Percentiles rank a stretch among this genome's conserved stretches.
These are phyloP conservation scores for Branchinecta lynchi DNA, from an alignment of 1,140 invertebrate genomes.

Conservation along the genomic window DNA sequence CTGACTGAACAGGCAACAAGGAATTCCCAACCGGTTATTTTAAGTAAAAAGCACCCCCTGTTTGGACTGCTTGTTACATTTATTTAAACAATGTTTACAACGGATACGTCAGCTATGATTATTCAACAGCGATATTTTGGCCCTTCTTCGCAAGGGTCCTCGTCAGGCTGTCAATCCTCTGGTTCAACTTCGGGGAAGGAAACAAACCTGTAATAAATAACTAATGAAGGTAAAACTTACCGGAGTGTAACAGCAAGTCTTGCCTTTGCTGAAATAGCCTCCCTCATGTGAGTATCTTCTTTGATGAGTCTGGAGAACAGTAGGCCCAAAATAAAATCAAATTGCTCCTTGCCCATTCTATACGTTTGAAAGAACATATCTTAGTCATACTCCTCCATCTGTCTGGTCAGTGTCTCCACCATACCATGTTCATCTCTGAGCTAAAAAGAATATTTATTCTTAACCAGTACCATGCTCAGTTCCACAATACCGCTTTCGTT, in stretches of 20 bases:
- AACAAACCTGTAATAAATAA: too few species aligned
- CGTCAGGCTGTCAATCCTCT: too few species aligned
- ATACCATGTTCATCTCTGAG: not conserved
- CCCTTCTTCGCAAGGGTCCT: too few species aligned
- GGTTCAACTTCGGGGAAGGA: too few species aligned
- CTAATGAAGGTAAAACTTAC: not conserved
- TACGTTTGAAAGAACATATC: not conserved
- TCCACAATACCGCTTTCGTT: too few species aligned
- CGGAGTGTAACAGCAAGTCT: not conserved
- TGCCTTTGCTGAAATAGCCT: not conserved
- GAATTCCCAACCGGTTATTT: too few species aligned
- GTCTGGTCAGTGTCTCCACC: not conserved
- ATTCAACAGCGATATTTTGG: too few species aligned
- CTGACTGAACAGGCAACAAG: too few species aligned
- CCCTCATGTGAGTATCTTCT: not conserved
- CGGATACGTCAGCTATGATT: too few species aligned
- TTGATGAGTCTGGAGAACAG: not conserved
- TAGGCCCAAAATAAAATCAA: not conserved
- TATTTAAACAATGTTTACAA: too few species aligned
- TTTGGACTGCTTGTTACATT: constrained; percentile 24
- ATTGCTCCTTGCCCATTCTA: not conserved
- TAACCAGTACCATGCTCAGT: too few species aligned
- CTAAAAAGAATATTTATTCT: constrained; percentile 4
- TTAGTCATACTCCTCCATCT: not conserved
- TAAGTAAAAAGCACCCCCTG: constrained; percentile 21